Evolutionary conservation across 2,888 invertebrate species (phyloP), one percentile per base, ranked within the genome.

Genomic region (Drosophila monieri): DNA sequence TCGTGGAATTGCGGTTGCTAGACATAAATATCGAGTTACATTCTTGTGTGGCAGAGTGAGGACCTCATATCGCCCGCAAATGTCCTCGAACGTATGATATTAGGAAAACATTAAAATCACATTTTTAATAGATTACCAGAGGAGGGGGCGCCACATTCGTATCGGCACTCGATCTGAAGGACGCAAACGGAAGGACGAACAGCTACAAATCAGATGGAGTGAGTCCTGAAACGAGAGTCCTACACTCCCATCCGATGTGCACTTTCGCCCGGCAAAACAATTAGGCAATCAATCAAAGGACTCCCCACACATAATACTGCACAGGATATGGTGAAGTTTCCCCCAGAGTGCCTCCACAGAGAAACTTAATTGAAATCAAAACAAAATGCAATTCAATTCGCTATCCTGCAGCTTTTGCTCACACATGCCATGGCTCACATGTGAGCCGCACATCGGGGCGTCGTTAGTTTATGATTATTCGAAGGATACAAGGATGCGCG

Each of bases 21-120:
- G 48, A 55, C 59, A 72, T 54, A 69, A 68, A 74, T 74, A 75
- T 75, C 62, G 43, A 55, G 66, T 74, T 57, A 60, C 53, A 56
- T 60, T 64, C 53, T 47, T 52, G 51, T 25, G 49, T 23, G 21
- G 21, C 21, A 4, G 21, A 21, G 21, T 23, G 56, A 37, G 53
- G 49, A 44, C 48, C 25, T 25, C 25, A 25, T 25, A 25, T 46
- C 51, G 49, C 62, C 64, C 54, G 32, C 55, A 35, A 43, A 48
- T 43, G 47, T 47, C 32, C 51, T 15, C 14, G 18, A 12, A 12
- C 14, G 9, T 39, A 27, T 55, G 68, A 72, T 79, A 78, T 78
- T 76, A 78, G 73, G 73, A 79, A 79, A 61, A 46, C 78, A 78
- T 78, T 79, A 78, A 78, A 78, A 70, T 78, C 78, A 71, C 79